These are phyloP conservation scores for Lydus trimaculatus DNA, from an alignment of 2,888 invertebrate species.

Conservation along the genomic window DNA sequence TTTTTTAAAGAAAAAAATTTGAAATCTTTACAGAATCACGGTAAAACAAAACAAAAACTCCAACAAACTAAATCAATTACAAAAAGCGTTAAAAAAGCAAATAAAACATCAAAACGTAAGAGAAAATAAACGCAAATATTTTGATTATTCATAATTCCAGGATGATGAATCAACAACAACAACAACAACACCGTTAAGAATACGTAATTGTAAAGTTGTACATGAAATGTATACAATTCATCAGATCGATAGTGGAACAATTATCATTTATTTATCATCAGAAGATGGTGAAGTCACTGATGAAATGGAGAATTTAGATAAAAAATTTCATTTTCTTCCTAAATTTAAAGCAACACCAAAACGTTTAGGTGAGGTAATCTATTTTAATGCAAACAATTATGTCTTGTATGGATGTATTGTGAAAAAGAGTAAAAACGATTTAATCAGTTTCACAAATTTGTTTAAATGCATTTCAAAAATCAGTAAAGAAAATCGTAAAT, in stretches of 20 bases:
- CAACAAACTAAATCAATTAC: constrained; percentile 36
- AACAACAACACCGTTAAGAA: constrained; percentile 3
- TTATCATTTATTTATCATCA: constrained; percentile 53
- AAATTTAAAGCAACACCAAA: constrained; percentile 40
- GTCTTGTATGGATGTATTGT: constrained; percentile 46
- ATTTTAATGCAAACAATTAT: constrained; percentile 27
- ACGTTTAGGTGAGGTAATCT: constrained; percentile 45
- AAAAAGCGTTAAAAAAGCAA: constrained; percentile 28
- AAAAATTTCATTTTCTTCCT: constrained; percentile 48
- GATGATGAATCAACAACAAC: constrained; percentile 3
- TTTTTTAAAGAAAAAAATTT: not conserved
- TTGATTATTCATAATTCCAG: not conserved
- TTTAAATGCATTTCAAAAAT: constrained; percentile 40
- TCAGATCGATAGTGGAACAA: constrained; percentile 48
- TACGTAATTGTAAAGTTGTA: constrained; percentile 39
- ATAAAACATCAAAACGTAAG: constrained; percentile 29
- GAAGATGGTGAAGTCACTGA: constrained; percentile 46
- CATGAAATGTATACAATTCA: constrained; percentile 40
- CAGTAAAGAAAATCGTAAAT: constrained; percentile 33
- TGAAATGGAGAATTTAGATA: constrained; percentile 45
- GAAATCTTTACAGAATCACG: constrained; percentile 48
- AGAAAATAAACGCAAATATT: constrained; percentile 16
- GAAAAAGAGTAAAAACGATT: constrained; percentile 33
- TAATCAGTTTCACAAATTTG: constrained; percentile 38
- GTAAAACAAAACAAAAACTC: constrained; percentile 50